A percentile compares a stretch with the other conserved stretches of the same genome.
Evolutionary conservation across 1,140 invertebrate genomes (phyloP).

Genomic region (Rhysida immarginata): DNA sequence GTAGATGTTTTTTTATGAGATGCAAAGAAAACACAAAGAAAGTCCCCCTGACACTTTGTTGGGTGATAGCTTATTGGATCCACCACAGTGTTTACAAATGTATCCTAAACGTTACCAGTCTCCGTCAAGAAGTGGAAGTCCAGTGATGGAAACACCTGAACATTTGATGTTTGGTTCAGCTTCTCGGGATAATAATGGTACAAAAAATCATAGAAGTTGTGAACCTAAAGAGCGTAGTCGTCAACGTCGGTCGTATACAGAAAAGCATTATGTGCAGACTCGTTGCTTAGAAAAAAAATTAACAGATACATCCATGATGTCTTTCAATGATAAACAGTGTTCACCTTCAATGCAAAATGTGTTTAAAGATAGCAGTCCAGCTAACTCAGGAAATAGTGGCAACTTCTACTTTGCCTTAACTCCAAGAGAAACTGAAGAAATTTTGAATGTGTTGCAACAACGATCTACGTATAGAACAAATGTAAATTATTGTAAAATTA

Average conservation of each 20-base stretch:
- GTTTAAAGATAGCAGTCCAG: neutral
- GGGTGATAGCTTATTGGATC: constrained; percentile 33
- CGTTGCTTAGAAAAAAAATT: neutral
- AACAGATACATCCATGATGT: neutral
- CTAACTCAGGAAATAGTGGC: neutral
- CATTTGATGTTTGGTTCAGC: constrained; percentile 24
- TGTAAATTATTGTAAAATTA: too few species aligned
- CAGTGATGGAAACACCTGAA: constrained; percentile 28
- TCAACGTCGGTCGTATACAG: neutral
- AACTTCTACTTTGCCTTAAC: constrained; percentile 18
- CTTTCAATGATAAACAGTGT: neutral
- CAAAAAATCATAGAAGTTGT: neutral
- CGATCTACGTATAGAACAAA: constrained; percentile 4
- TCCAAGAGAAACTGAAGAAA: constrained; percentile 19
- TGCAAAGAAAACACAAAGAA: neutral
- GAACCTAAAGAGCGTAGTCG: constrained; percentile 3
- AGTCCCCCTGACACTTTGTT: constrained; percentile 23
- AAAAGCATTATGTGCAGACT: neutral
- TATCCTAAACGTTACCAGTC: constrained; percentile 27
- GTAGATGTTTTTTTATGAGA: too few species aligned
- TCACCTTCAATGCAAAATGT: neutral
- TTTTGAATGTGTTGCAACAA: constrained; percentile 16
- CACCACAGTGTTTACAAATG: constrained; percentile 24
- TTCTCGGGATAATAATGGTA: neutral
- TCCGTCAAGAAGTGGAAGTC: constrained; percentile 25